A percentile compares a stretch with the other conserved stretches of the same genome.
Evolutionary conservation across 2,113 vertebrate species (phyloP).

Genomic region (Onychostoma macrolepis): DNA sequence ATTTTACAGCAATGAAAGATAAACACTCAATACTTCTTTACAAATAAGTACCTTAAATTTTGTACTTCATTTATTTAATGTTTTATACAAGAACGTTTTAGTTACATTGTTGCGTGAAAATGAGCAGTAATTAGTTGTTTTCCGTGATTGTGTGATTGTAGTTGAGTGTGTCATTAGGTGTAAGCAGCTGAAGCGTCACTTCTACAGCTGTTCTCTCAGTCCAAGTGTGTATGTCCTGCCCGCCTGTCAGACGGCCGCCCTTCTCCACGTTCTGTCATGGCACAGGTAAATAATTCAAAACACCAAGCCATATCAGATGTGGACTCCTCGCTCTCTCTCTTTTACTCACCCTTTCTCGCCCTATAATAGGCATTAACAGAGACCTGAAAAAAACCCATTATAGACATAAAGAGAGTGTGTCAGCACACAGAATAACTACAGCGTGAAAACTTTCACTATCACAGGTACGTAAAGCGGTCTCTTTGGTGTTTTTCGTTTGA

Average conservation of each 20-base stretch:
- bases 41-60: background rate
- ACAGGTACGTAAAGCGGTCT: slow-evolving; percentile 8
- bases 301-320: slow-evolving; percentile 66
- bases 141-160: background rate
- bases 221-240: slow-evolving; percentile 6
- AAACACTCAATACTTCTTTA: no score
- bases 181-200: slow-evolving; percentile 19
- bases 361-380: slow-evolving; percentile 59
- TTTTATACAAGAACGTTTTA: background rate
- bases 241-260: slow-evolving; percentile 13
- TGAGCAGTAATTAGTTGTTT: background rate
- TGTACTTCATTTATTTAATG: background rate
- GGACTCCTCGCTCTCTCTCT: slow-evolving; percentile 50
- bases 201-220: slow-evolving; percentile 28
- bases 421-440: slow-evolving; percentile 23
- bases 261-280: background rate
- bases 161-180: slow-evolving; percentile 1
- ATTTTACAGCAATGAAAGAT: background rate
- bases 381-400: slow-evolving; percentile 55
- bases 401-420: slow-evolving; percentile 44
- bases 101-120: background rate
- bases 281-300: slow-evolving; percentile 74
- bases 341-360: slow-evolving; percentile 37
- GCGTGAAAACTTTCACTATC: slow-evolving; percentile 34
- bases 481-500: background rate